phyloP scores from a whole-genome alignment of 37 sponge, comb jelly and placozoan species.

The Aplysina aerophoba region DNA sequence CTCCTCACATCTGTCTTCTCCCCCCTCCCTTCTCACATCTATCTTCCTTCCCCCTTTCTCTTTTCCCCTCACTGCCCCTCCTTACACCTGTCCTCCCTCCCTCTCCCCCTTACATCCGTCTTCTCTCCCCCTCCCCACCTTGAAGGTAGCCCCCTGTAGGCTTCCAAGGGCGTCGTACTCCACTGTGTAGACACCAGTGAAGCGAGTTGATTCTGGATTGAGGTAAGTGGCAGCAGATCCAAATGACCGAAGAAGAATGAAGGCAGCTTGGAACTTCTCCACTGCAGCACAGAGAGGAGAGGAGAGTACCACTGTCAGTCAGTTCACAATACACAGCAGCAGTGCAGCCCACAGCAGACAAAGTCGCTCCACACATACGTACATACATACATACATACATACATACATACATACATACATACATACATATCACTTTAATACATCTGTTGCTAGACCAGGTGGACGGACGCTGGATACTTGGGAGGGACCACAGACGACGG shows the following conservation, averaged over 20 bases:
- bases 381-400: neutral
- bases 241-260: constrained; percentile 90
- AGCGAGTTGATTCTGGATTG: constrained; percentile 93
- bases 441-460: too few species aligned
- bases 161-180: constrained; percentile 92
- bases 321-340: too few species aligned
- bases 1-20: too few species aligned
- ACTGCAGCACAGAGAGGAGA: constrained; percentile 34
- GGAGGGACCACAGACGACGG: too few species aligned
- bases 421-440: neutral
- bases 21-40: too few species aligned
- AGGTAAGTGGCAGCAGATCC: constrained; percentile 87
- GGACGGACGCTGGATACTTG: too few species aligned
- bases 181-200: constrained; percentile 82
- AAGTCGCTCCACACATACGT: neutral
- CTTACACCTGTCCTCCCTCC: neutral
- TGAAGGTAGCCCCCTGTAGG: constrained; percentile 72
- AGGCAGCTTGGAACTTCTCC: constrained; percentile 89
- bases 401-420: neutral
- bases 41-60: too few species aligned
- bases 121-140: constrained; percentile 43
- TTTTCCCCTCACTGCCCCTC: too few species aligned
- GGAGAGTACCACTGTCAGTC: neutral
- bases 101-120: neutral
- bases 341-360: too few species aligned